A percentile compares a stretch with the other conserved stretches of the same genome.
phyloP scores from a whole-genome alignment of 2,113 vertebrate genomes.

The Psilopsiagon aurifrons region DNA sequence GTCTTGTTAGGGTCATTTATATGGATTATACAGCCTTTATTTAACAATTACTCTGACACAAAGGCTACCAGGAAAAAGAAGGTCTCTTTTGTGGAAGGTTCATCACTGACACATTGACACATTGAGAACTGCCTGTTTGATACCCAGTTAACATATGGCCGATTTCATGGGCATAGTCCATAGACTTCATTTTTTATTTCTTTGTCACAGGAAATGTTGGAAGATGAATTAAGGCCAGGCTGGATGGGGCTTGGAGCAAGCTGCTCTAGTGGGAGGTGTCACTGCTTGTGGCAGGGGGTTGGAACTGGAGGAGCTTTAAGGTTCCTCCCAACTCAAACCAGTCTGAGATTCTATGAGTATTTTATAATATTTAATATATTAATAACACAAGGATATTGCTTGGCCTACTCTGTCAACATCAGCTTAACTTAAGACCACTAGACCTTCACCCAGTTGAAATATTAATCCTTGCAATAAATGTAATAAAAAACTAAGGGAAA shows the following conservation, averaged over 20 bases:
- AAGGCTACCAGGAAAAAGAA: background rate
- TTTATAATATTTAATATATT: background rate
- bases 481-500: background rate
- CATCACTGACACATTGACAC: background rate
- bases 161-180: fast-evolving
- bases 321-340: background rate
- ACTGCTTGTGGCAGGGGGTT: background rate
- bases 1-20: background rate
- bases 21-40: background rate
- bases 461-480: background rate
- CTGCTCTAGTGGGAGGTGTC: background rate
- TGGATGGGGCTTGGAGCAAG: background rate
- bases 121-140: background rate
- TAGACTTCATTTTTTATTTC: background rate
- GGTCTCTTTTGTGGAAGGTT: background rate
- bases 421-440: background rate
- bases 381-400: background rate
- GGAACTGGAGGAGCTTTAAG: background rate
- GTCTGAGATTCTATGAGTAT: background rate
- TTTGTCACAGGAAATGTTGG: background rate
- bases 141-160: background rate
- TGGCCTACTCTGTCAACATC: background rate
- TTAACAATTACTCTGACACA: background rate
- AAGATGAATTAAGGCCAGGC: background rate
- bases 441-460: background rate